Evolutionary conservation across 1,140 invertebrate genomes (phyloP), one percentile per base, ranked within the genome.

Genomic region (Lepidurus couesii): DNA sequence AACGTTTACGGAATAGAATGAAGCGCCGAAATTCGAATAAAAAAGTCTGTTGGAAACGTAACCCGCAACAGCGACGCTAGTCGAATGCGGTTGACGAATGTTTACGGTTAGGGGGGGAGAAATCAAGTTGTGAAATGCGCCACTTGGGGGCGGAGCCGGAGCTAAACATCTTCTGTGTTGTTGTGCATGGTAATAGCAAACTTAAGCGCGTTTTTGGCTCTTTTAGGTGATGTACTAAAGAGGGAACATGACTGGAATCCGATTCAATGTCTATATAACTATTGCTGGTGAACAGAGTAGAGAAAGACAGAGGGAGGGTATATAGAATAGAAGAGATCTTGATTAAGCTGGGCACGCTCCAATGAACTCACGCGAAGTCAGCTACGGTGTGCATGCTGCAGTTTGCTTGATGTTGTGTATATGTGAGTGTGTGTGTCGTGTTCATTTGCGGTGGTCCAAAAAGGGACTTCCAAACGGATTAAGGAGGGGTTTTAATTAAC

Each of bases 401-500:
- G 16, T 21, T 16, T n/a, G 53, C 6, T 65, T 65, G 53, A 65
- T 65, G 53, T 7, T 65, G 53, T 65, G 53, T 21, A 34, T 34
- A 34, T 34, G 34, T 34, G 34, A 34, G 34, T 34, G 34, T 34
- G 26, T 65, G 45, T 16, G 16, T 47, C 53, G 53, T 65, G 53
- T 65, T 65, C 53, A 65, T 65, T 65, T 65, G 53, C n/a, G 53
- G 53, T 13, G 53, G 16, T 21, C 53, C 16, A 7, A 65, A 65
- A 65, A 65, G 53, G 53, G 53, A 65, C 53, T 65, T 65, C 53
- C 53, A 65, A 65, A 65, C 53, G 53, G 53, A 65, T 65, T 65
- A 65, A 65, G 53, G 53, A 65, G 53, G 53, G 53, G n/a, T 65
- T 65, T 65, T 65, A 65, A 65, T 65, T 65, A 65, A 65, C 53